These are phyloP conservation scores for Macrotis lagotis DNA, from an alignment of 2,113 vertebrate genomes.

Conservation along the genomic window DNA sequence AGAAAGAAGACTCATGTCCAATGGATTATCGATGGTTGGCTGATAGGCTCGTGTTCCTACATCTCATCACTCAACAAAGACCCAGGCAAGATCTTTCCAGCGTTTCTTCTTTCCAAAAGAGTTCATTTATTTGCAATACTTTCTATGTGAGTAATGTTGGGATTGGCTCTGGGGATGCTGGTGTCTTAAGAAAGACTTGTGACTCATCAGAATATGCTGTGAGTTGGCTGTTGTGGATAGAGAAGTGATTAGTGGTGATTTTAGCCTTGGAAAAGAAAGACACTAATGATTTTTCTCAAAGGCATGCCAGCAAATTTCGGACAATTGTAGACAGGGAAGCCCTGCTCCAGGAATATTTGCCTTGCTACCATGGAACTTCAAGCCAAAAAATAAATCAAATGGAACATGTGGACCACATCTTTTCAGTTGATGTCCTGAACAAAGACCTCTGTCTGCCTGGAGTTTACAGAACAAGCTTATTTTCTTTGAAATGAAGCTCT, in stretches of 20 bases:
- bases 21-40: not conserved
- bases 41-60: not conserved
- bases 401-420: not conserved
- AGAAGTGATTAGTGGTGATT: not conserved
- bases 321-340: not conserved
- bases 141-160: not conserved
- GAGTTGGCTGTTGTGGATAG: not conserved
- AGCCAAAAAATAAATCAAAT: not conserved
- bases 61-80: not conserved
- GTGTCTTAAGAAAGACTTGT: not conserved
- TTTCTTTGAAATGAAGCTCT: not conserved
- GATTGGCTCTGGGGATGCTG: not conserved
- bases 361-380: not conserved
- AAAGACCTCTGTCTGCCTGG: not conserved
- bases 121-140: constrained; percentile 22
- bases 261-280: not conserved
- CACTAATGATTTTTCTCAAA: not conserved
- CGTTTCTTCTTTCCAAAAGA: not conserved
- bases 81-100: constrained; percentile 27
- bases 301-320: not conserved
- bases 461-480: not conserved
- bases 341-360: not conserved
- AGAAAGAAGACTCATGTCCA: not conserved
- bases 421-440: not conserved
- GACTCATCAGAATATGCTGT: not conserved